A percentile compares a stretch with the other conserved stretches of the same genome.
Conservation (phyloP, 2,888 invertebrate species). For the Bombyx huttoni region DNA sequence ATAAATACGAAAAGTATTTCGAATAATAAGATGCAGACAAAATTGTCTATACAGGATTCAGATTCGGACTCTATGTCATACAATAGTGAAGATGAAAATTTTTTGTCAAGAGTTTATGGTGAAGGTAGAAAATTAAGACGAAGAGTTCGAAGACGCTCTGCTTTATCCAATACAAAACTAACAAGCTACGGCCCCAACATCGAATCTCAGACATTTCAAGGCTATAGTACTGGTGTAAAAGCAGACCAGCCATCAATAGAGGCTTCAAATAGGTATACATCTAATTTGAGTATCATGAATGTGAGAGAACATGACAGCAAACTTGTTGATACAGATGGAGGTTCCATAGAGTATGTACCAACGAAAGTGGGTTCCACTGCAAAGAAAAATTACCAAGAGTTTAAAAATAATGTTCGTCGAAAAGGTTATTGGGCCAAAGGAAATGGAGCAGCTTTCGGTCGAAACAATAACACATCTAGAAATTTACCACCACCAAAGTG, state of each 20-base stretch:
- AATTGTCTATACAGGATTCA: conserved; percentile 30
- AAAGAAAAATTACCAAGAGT: conserved; percentile 61
- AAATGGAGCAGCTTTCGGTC: conserved; percentile 35
- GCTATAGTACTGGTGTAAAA: conserved; percentile 45
- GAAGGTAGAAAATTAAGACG: conserved; percentile 35
- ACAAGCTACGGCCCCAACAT: conserved; percentile 19
- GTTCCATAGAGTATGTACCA: conserved; percentile 61
- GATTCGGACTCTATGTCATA: conserved; percentile 55
- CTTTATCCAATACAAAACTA: conserved; percentile 15
- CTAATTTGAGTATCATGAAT: conserved; percentile 49
- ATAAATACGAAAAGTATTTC: neutral
- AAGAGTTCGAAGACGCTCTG: conserved; percentile 31
- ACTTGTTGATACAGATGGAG: conserved; percentile 35
- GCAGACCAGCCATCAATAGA: conserved; percentile 42
- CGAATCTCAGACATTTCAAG: conserved; percentile 26
- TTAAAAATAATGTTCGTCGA: conserved; percentile 54
- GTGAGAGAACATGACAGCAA: conserved; percentile 24
- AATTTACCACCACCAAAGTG: neutral
- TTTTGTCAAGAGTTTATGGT: conserved; percentile 50
- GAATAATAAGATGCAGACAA: conserved; percentile 7
- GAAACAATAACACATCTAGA: conserved; percentile 10
- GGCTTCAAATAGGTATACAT: conserved; percentile 54
- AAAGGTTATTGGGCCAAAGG: conserved; percentile 65
- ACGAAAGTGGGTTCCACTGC: conserved; percentile 51
- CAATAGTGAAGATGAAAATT: conserved; percentile 54